Conservation (phyloP, 2,888 invertebrate species). For the Emmelina monodactyla region DNA sequence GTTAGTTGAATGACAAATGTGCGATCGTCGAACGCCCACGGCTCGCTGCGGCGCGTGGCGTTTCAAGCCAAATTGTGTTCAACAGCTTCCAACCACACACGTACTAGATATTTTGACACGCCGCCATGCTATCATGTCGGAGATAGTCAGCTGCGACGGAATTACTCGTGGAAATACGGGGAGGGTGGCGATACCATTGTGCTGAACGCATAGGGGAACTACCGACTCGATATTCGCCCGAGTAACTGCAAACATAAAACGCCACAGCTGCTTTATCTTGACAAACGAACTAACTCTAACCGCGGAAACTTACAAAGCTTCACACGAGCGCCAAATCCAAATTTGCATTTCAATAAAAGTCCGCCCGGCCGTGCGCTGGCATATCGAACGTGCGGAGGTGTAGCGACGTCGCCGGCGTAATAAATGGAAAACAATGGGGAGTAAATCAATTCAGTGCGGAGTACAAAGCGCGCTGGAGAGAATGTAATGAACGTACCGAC, state of each 20-base stretch:
- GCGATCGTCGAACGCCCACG: conserved; percentile 44
- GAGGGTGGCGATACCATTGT: too few relatives aligned
- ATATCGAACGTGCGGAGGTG: conserved; percentile 26
- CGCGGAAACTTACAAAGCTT: conserved; percentile 28
- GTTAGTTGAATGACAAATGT: conserved; percentile 56
- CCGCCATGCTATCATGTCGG: conserved; percentile 50
- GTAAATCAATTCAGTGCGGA: conserved; percentile 46
- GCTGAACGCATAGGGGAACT: conserved; percentile 26
- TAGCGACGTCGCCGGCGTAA: conserved; percentile 15
- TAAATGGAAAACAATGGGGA: conserved; percentile 34
- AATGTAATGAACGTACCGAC: conserved; percentile 29
- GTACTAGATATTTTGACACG: conserved; percentile 42
- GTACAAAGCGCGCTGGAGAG: conserved; percentile 33
- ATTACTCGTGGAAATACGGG: conserved; percentile 28
- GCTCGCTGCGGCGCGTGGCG: conserved; percentile 1
- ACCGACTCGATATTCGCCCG: conserved; percentile 28
- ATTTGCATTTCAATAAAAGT: conserved; percentile 39
- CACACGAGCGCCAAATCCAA: conserved; percentile 20
- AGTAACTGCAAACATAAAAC: conserved; percentile 39
- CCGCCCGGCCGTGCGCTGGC: conserved; percentile 21
- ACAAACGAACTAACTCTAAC: conserved; percentile 28
- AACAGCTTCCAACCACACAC: neutral
- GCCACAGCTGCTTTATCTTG: conserved; percentile 48
- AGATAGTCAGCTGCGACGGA: conserved; percentile 34
- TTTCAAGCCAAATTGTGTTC: too few relatives aligned